Evolutionary conservation across 2,888 invertebrate genomes (phyloP).

Genomic region (Piscicola geometra): DNA sequence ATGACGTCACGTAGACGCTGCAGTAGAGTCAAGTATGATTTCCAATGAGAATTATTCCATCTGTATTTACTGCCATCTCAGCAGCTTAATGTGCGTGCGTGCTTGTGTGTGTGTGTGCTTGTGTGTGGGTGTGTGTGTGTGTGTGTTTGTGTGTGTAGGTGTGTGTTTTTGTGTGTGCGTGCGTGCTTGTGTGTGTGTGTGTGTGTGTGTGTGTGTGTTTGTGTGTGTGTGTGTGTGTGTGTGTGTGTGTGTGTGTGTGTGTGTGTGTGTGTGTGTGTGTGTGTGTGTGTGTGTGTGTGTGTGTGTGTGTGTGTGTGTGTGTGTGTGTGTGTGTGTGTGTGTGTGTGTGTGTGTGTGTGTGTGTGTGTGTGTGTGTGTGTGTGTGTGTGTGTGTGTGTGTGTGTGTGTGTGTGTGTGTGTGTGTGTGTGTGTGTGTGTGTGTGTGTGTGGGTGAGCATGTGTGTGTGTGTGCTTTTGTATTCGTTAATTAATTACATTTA

Average conservation of each 20-base stretch:
- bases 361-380: slow-evolving; percentile 23
- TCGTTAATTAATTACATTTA: neutral
- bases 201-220: slow-evolving; percentile 18
- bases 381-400: slow-evolving; percentile 15
- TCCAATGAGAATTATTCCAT: neutral
- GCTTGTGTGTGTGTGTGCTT: too few relatives aligned
- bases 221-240: slow-evolving; percentile 15
- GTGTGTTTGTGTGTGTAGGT: neutral
- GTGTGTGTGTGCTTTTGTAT: neutral
- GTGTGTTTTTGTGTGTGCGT: neutral
- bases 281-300: slow-evolving; percentile 23
- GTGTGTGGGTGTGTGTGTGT: too few relatives aligned
- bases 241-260: slow-evolving; percentile 26
- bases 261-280: slow-evolving; percentile 23
- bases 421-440: neutral
- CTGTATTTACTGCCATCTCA: neutral
- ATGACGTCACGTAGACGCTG: neutral
- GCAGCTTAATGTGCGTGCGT: neutral
- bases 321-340: slow-evolving; percentile 25
- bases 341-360: slow-evolving; percentile 25
- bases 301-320: slow-evolving; percentile 25
- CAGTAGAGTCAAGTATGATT: neutral
- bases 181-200: slow-evolving; percentile 3
- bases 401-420: neutral
- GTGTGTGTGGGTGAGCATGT: neutral